Evolutionary conservation across 2,113 vertebrate species (phyloP), one percentile per base, ranked within the genome.

Genomic region (Tinamus guttatus): DNA sequence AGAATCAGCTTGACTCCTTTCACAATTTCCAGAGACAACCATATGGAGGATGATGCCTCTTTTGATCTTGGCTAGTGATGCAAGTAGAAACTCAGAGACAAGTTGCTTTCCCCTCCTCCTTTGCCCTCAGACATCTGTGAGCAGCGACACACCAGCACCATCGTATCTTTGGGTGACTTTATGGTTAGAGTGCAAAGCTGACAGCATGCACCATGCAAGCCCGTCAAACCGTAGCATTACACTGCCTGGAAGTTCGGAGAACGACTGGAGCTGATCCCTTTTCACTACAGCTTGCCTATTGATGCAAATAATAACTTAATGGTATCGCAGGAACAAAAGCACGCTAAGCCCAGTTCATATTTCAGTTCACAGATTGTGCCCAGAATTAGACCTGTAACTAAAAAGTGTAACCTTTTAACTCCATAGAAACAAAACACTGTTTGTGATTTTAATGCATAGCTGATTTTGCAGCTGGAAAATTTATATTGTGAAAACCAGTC

Each of bases 271-370:
- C 70, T 86, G 86, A 94, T 6, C 11, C 27, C 60, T 64, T 93
- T 91, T 36, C 56, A 71, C 28, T 62, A 27, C 68, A 78, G 85
- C n/a, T 64, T 58, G 58, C 28, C 16, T 90, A 83, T 76, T 87
- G 82, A 89, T 85, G 28, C 74, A 92, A 94, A 77, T 81, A 87
- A 96, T 82, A 49, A 25, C 60, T 87, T 90, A 94, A 95, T 78
- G 54, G 63, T 94, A 78, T 80, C 85, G 60, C 92, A 96, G 82
- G 45, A 94, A 70, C 54, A 87, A 62, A 76, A 94, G 22, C 32
- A 88, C 1, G 7, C 59, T 81, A 85, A 93, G 81, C 15, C 4
- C 59, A 80, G 65, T 91, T 93, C 88, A 67, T 88, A 94, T 95
- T 94, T 93, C 89, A 92, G 0, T 24, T 80, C 36, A 49, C 40